A percentile compares a stretch with the other conserved stretches of the same genome.
Conservation (phyloP, 2,113 vertebrate species). For the Catharus bicknelli region DNA sequence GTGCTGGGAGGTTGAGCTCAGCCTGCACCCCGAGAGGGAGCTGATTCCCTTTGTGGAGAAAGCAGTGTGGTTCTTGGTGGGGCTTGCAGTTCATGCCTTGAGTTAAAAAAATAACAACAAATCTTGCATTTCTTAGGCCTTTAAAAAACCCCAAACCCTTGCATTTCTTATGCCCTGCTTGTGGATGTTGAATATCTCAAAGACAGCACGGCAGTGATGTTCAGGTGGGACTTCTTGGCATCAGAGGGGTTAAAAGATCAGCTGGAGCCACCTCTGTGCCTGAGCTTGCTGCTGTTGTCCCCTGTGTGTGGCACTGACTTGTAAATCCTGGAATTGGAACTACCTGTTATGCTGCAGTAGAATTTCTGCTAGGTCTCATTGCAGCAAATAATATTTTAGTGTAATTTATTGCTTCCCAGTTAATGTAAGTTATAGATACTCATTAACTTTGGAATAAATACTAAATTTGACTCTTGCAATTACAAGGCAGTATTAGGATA, state of each 20-base stretch:
- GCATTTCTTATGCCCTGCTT: background rate
- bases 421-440: conserved; percentile 15
- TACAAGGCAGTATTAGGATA: conserved; percentile 10
- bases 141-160: background rate
- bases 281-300: background rate
- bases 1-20: background rate
- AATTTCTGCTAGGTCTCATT: background rate
- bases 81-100: background rate
- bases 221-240: background rate
- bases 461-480: background rate
- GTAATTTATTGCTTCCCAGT: background rate
- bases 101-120: background rate
- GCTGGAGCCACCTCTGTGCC: background rate
- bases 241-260: background rate
- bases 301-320: background rate
- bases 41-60: rapidly evolving
- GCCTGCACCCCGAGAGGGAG: background rate
- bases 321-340: background rate
- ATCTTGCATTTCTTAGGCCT: background rate
- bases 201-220: background rate
- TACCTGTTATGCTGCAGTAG: background rate
- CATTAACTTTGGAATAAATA: conserved; percentile 34
- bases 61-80: rapidly evolving
- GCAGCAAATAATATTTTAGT: background rate
- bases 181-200: background rate